phyloP scores from a whole-genome alignment of 2,888 invertebrate species.

The Drosophila leonis region DNA sequence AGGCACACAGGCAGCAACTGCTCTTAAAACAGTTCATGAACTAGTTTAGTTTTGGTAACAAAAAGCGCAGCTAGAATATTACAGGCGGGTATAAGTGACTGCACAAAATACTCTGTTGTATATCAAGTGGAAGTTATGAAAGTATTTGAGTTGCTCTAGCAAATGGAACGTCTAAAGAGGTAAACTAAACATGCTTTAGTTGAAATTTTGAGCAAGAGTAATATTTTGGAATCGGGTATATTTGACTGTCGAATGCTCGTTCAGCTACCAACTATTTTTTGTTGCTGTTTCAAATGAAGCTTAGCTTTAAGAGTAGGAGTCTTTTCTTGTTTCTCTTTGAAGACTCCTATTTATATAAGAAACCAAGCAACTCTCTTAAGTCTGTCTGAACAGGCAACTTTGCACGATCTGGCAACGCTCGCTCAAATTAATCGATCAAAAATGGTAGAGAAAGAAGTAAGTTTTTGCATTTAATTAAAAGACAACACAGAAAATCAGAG shows the following conservation, averaged over 20 bases:
- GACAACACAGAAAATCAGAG: slow-evolving; percentile 21
- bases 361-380: neutral
- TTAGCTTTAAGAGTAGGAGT: neutral
- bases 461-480: slow-evolving; percentile 33
- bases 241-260: neutral
- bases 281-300: neutral
- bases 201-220: no score
- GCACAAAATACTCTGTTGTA: neutral
- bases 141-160: neutral
- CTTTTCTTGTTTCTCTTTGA: neutral
- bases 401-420: slow-evolving; percentile 24
- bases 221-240: neutral
- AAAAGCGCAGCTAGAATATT: neutral
- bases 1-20: slow-evolving; percentile 18
- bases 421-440: slow-evolving; percentile 8
- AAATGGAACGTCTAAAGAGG: neutral
- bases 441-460: neutral
- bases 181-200: neutral
- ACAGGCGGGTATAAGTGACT: neutral
- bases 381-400: neutral
- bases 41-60: slow-evolving; percentile 7
- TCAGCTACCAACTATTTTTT: neutral
- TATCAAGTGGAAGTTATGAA: no score
- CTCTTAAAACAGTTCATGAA: slow-evolving; percentile 19
- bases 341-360: no score